Evolutionary conservation across 2,797 vertebrate genomes (phyloP).

Genomic region (Cossypha dichroa): DNA sequence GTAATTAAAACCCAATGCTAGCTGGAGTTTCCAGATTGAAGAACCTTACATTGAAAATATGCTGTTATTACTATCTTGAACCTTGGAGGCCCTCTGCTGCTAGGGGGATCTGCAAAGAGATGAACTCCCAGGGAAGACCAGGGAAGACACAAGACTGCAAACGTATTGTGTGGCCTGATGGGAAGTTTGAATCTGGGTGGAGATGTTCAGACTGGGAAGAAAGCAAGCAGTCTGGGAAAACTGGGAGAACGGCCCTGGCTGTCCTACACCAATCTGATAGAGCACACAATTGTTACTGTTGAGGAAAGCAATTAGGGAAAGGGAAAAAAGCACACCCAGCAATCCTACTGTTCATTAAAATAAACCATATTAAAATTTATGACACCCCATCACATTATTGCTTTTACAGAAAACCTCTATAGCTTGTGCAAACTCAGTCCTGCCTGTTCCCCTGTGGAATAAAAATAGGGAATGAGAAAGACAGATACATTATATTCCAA

Average conservation of each 20-base stretch:
- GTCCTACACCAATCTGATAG: neutral
- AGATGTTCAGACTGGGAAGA: neutral
- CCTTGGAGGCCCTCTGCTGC: neutral
- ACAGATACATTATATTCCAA: neutral
- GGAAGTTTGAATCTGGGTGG: neutral
- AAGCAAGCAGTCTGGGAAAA: neutral
- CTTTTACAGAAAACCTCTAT: constrained; percentile 21
- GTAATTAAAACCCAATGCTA: neutral
- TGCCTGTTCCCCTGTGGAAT: neutral
- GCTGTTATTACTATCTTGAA: neutral
- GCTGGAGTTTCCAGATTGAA: neutral
- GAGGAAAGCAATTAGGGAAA: neutral
- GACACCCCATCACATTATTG: neutral
- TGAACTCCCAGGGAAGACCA: neutral
- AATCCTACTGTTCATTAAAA: neutral
- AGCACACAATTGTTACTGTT: no score
- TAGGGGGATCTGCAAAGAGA: neutral
- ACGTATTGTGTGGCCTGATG: neutral
- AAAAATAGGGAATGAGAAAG: constrained; percentile 19
- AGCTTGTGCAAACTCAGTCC: neutral
- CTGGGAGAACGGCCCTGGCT: neutral
- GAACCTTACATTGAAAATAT: neutral
- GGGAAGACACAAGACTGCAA: neutral
- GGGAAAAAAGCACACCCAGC: neutral
- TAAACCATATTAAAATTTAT: neutral